Evolutionary conservation across 2,113 vertebrate genomes (phyloP).

Genomic region (Noturus placidus): DNA sequence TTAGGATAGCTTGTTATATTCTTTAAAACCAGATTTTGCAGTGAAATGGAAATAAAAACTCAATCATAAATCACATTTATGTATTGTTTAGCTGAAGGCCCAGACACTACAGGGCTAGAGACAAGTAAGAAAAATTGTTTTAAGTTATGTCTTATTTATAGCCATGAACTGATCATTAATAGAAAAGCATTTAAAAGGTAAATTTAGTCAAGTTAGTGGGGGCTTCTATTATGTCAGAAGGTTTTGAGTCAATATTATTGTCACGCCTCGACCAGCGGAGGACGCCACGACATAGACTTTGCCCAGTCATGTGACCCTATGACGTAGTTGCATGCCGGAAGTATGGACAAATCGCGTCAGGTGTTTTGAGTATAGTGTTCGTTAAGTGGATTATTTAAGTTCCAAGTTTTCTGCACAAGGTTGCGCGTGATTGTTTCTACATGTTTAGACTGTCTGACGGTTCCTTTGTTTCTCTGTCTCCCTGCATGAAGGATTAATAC

Average conservation of each 20-base stretch:
- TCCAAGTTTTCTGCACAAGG: no score
- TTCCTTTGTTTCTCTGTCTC: no score
- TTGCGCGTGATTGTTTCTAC: no score
- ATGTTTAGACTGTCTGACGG: no score
- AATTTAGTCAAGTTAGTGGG: background rate
- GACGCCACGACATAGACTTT: no score
- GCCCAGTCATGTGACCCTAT: no score
- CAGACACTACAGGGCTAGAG: background rate
- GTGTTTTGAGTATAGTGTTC: no score
- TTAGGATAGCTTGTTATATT: background rate
- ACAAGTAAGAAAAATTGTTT: background rate
- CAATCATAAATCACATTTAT: background rate
- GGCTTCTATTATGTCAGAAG: background rate
- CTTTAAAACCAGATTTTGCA: background rate
- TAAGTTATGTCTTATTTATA: background rate
- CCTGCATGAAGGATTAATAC: no score
- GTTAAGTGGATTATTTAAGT: no score
- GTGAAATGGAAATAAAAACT: background rate
- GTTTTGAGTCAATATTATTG: background rate
- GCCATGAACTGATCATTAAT: background rate
- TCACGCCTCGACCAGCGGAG: no score
- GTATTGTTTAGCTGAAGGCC: background rate
- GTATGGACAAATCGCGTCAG: no score
- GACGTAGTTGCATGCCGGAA: no score
- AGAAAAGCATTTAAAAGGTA: background rate